Conservation (phyloP, 2,113 vertebrate species). For the Petaurus breviceps region DNA sequence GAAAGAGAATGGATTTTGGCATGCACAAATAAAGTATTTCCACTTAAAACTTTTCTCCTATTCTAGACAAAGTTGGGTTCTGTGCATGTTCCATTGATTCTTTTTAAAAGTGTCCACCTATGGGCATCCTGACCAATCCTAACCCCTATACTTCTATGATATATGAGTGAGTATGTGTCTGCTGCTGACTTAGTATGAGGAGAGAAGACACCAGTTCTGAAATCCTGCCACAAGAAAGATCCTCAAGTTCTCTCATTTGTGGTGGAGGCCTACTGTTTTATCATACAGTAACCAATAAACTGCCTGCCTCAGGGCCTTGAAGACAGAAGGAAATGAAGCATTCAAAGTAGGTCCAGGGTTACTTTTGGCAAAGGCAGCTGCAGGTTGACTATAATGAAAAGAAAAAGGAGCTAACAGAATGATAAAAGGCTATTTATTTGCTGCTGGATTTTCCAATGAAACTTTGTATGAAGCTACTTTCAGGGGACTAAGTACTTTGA, state of each 20-base stretch:
- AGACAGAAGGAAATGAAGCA: not conserved
- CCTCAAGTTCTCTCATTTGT: not conserved
- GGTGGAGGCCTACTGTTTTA: not conserved
- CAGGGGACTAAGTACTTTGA: not conserved
- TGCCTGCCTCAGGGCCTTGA: not conserved
- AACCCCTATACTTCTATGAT: not conserved
- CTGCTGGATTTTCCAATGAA: not conserved
- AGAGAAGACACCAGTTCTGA: not conserved
- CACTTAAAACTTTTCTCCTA: not conserved
- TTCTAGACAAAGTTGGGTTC: not conserved
- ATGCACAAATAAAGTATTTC: not conserved
- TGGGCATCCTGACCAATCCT: not conserved
- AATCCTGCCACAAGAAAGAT: not conserved
- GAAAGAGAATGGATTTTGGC: not conserved
- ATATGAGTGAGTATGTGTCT: not conserved
- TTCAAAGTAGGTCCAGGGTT: not conserved
- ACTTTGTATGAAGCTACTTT: not conserved
- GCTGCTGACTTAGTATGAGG: not conserved
- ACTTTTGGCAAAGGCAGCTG: not conserved
- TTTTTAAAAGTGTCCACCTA: not conserved
- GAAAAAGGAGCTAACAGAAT: not conserved
- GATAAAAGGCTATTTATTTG: not conserved
- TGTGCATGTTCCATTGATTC: not conserved
- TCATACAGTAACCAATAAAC: not conserved
- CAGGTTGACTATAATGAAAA: not conserved